Evolutionary conservation across 2,113 vertebrate genomes (phyloP).

Genomic region (Numida meleagris): DNA sequence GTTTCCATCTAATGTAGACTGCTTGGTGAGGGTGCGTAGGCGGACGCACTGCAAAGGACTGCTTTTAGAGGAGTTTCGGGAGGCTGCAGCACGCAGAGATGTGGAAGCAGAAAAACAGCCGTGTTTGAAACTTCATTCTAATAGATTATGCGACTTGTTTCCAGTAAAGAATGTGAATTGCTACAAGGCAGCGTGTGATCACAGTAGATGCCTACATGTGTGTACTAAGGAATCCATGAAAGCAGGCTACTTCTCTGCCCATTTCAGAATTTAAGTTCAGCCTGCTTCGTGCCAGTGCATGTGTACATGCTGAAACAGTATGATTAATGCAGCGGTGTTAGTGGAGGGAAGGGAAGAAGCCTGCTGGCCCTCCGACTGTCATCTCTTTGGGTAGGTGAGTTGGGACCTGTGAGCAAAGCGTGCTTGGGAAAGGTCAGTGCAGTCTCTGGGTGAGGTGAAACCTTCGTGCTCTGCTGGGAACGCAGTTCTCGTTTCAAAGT

Average conservation of each 20-base stretch:
- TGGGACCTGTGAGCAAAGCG: neutral
- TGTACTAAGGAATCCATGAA: neutral
- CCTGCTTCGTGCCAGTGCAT: neutral
- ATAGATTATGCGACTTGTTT: neutral
- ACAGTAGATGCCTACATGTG: neutral
- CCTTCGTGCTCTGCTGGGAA: neutral
- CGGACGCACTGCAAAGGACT: neutral
- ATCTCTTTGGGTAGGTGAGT: neutral
- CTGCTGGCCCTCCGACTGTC: rapidly evolving
- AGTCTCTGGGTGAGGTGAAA: neutral
- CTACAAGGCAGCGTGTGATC: neutral
- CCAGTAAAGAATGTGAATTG: neutral
- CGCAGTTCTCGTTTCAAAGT: neutral
- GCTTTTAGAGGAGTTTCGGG: neutral
- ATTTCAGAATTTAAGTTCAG: neutral
- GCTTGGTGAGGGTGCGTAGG: rapidly evolving
- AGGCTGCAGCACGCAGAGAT: neutral
- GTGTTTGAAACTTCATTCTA: neutral
- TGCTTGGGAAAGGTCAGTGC: neutral
- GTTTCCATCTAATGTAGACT: neutral
- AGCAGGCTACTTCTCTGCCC: neutral
- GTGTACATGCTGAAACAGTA: neutral
- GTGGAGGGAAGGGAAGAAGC: neutral
- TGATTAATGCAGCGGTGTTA: neutral
- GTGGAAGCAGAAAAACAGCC: neutral